Evolutionary conservation across 2,797 vertebrate genomes (phyloP).

Genomic region (Falco concolor): DNA sequence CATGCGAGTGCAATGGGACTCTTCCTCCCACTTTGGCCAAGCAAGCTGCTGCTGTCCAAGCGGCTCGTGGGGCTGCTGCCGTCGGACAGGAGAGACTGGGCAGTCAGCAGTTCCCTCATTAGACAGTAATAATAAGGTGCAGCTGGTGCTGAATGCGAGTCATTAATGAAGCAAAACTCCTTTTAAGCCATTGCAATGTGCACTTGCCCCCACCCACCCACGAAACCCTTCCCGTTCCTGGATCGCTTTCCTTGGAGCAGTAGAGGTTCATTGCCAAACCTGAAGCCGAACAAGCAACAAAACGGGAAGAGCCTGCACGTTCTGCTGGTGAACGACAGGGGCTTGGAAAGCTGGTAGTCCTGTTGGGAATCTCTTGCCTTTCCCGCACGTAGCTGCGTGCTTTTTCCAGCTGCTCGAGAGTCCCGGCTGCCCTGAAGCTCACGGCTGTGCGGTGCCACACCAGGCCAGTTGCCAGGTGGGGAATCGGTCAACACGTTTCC

Average conservation of each 20-base stretch:
- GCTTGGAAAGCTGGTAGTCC: background rate
- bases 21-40: background rate
- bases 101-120: fast-evolving
- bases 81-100: background rate
- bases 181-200: fast-evolving
- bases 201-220: fast-evolving
- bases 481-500: background rate
- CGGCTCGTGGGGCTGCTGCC: background rate
- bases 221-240: background rate
- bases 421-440: background rate
- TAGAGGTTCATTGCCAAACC: background rate
- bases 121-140: background rate
- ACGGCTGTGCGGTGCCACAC: background rate
- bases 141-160: background rate
- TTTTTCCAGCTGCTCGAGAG: background rate
- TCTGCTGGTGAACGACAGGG: background rate
- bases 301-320: background rate
- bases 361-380: background rate
- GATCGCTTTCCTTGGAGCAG: background rate
- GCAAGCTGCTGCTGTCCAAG: background rate
- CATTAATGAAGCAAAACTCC: background rate
- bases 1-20: fast-evolving
- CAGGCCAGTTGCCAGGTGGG: background rate
- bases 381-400: fast-evolving
- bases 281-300: fast-evolving